Percentiles rank a stretch among this genome's conserved stretches.
Evolutionary conservation across 1,140 invertebrate genomes (phyloP).

Genomic region (Teleopsis dalmanni): DNA sequence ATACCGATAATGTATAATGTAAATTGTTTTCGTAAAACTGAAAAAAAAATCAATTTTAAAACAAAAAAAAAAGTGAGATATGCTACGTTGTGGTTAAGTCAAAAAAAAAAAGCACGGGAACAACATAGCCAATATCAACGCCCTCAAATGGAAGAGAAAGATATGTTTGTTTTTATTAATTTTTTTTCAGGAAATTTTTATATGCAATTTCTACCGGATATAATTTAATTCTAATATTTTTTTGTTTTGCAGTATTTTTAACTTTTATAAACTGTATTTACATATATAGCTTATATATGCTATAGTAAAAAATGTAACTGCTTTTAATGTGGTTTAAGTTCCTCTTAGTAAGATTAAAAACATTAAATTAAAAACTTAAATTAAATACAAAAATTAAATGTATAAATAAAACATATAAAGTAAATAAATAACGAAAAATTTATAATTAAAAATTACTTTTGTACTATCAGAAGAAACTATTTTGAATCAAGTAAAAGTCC

Average conservation of each 20-base stretch:
- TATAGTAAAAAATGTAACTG: neutral
- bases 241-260: neutral
- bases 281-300: neutral
- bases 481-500: too few relatives aligned
- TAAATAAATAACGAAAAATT: neutral
- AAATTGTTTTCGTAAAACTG: too few relatives aligned
- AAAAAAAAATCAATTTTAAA: too few relatives aligned
- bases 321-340: neutral
- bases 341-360: neutral
- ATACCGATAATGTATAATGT: too few relatives aligned
- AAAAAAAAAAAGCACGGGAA: too few relatives aligned
- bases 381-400: neutral
- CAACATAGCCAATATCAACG: too few relatives aligned
- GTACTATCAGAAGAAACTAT: too few relatives aligned
- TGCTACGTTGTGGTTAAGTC: too few relatives aligned
- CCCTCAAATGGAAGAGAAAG: too few relatives aligned
- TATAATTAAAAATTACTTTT: too few relatives aligned
- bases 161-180: neutral
- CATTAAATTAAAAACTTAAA: neutral
- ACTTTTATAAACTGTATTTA: neutral
- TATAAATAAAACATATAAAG: neutral
- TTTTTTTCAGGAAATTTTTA: neutral
- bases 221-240: neutral
- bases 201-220: neutral
- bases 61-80: too few relatives aligned